Evolutionary conservation across 2,113 vertebrate genomes (phyloP).

Genomic region (Periophthalmodon schlosseri): DNA sequence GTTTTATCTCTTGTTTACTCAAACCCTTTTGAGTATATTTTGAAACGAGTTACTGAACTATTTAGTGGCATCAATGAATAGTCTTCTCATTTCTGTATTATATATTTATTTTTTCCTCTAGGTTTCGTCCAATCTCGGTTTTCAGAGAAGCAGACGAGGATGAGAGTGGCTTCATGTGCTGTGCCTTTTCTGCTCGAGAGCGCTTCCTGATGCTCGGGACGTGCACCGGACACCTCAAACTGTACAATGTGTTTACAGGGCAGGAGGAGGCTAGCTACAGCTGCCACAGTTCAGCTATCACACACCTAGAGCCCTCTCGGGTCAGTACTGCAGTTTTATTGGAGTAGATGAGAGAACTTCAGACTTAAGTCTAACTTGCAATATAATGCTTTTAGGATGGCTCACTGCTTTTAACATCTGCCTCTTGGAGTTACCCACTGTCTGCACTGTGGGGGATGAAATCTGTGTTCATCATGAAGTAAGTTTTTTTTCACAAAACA

Average conservation of each 20-base stretch:
- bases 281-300: conserved; percentile 96
- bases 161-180: conserved; percentile 97
- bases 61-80: neutral
- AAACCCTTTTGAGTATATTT: neutral
- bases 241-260: conserved; percentile 97
- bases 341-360: neutral
- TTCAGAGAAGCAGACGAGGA: conserved; percentile 98
- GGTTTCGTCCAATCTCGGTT: conserved; percentile 97
- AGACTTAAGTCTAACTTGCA: neutral
- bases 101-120: conserved; percentile 44
- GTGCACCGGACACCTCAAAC: conserved; percentile 94
- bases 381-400: conserved; percentile 82
- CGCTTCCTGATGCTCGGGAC: conserved; percentile 98
- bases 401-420: conserved; percentile 92
- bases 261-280: conserved; percentile 98
- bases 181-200: conserved; percentile 96
- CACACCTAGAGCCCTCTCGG: conserved; percentile 94
- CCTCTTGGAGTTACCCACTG: conserved; percentile 95
- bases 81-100: neutral
- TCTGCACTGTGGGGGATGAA: conserved; percentile 99
- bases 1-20: neutral
- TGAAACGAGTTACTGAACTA: neutral
- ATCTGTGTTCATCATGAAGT: conserved; percentile 99
- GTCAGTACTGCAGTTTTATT: conserved; percentile 67
- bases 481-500: conserved; percentile 56